Evolutionary conservation across 2,113 vertebrate genomes (phyloP).

Genomic region (Podarcis raffonei): DNA sequence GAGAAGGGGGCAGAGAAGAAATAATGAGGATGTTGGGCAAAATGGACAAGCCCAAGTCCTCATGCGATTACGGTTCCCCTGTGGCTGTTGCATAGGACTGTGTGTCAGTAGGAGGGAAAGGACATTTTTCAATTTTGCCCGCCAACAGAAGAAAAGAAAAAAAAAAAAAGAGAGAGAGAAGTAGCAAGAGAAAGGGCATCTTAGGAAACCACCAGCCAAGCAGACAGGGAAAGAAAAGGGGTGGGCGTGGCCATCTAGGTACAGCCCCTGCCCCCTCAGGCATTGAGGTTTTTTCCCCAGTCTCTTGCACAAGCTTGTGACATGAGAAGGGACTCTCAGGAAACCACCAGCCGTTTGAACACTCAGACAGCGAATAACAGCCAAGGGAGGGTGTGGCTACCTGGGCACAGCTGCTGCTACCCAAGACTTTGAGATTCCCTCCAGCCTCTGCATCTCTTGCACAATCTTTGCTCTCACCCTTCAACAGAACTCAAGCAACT

Average conservation of each 20-base stretch:
- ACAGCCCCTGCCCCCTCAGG: too few species aligned
- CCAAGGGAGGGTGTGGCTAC: constrained; percentile 43
- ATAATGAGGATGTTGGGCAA: too few species aligned
- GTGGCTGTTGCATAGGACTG: constrained; percentile 5
- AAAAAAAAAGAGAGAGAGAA: too few species aligned
- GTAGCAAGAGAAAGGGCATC: constrained; percentile 58
- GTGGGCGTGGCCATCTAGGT: too few species aligned
- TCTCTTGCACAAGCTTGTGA: too few species aligned
- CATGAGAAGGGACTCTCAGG: constrained; percentile 67
- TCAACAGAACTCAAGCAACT: not conserved
- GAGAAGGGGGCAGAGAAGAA: not conserved
- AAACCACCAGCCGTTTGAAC: constrained; percentile 77
- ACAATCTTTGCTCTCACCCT: not conserved
- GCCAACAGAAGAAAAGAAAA: constrained; percentile 54
- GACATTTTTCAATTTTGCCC: constrained; percentile 38
- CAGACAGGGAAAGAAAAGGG: too few species aligned
- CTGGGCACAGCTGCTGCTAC: not conserved
- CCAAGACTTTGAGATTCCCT: not conserved
- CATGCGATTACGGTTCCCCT: constrained; percentile 8
- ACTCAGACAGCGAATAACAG: not conserved
- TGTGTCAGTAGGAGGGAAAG: not conserved
- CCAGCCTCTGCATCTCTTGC: not conserved
- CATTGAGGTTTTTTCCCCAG: too few species aligned
- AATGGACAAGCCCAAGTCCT: not conserved
- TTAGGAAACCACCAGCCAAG: constrained; percentile 79